A percentile compares a stretch with the other conserved stretches of the same genome.
These are phyloP conservation scores for Leucoraja erinaceus DNA, from an alignment of 2,113 vertebrate genomes.

Conservation along the genomic window DNA sequence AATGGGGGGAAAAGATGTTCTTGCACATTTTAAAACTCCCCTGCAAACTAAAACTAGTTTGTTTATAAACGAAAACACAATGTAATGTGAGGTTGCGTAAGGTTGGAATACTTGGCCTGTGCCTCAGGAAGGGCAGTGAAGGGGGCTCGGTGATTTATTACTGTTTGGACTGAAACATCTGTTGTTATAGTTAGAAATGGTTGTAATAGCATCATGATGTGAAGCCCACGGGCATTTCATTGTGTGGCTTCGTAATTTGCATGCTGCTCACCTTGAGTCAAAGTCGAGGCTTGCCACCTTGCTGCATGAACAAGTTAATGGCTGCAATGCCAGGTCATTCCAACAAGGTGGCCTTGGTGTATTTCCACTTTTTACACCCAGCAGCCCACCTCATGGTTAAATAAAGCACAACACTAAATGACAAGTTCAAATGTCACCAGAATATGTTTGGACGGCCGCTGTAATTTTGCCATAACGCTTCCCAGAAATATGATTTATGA, in stretches of 20 bases:
- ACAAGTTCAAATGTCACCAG: neutral
- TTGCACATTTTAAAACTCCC: neutral
- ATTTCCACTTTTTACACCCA: neutral
- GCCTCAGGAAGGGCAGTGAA: neutral
- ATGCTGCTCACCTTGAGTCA: constrained; percentile 10
- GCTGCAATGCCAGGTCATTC: neutral
- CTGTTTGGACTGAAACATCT: neutral
- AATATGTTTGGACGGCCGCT: neutral
- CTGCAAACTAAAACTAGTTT: neutral
- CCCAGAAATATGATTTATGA: neutral
- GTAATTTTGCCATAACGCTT: neutral
- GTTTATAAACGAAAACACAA: neutral
- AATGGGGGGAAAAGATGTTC: neutral
- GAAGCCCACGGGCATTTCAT: constrained; percentile 3
- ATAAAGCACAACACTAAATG: neutral
- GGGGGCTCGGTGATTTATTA: neutral
- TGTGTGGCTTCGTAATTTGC: neutral
- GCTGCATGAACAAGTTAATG: neutral
- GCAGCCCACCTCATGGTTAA: neutral
- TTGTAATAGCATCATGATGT: neutral
- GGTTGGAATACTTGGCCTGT: neutral
- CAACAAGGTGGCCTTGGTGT: neutral
- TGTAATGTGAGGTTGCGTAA: neutral
- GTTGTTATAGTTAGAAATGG: neutral
- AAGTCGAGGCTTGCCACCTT: neutral